Base-by-base conservation (phyloP, 2,888 invertebrate genomes). In the Charanyca ferruginea region DNA sequence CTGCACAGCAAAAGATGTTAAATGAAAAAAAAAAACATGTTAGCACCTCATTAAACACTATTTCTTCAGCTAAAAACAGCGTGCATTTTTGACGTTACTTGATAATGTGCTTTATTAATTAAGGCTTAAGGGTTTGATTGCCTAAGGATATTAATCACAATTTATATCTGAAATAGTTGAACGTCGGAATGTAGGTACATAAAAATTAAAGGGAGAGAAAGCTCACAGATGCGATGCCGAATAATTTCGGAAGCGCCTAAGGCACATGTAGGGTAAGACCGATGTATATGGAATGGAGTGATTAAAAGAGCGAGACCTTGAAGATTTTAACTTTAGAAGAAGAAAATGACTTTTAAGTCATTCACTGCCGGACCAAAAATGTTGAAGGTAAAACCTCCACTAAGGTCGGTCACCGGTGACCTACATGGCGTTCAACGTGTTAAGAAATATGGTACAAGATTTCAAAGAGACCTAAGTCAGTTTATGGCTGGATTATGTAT, bases 21-120 rank as follows among this genome's bases (percentile, higher is more conserved):
- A 54, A 6, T 22, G n/a, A 65, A 71, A 54, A 45, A 42, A 13
- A 20, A 35, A 35, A 20, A 3, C 8, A 11, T n/a, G 13, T n/a
- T 35, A 51, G 4, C 13, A 35, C 13, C 41, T 28, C 44, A 49
- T 38, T 64, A 64, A 18, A 4, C 11, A 5, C 9, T 1, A 3
- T 28, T 42, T 16, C 18, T 49, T 25, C 11, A 1, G 8, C 13
- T 23, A 7, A 13, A 16, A 9, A 20, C 1, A 11, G 0, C 8
- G 59, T n/a, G 25, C 8, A 8, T 9, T 6, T 7, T 38, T 4
- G 6, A 0, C 28, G 13, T 16, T 13, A 48, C 28, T 47, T 63
- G 13, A 11, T 16, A 38, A 20, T 62, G 9, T 25, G 2, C 35
- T 61, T 11, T 60, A 23, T 18, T 44, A 20, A 42, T 42, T 13